These are phyloP conservation scores for Perognathus longimembris DNA, from an alignment of 2,113 vertebrate species.

Conservation along the genomic window DNA sequence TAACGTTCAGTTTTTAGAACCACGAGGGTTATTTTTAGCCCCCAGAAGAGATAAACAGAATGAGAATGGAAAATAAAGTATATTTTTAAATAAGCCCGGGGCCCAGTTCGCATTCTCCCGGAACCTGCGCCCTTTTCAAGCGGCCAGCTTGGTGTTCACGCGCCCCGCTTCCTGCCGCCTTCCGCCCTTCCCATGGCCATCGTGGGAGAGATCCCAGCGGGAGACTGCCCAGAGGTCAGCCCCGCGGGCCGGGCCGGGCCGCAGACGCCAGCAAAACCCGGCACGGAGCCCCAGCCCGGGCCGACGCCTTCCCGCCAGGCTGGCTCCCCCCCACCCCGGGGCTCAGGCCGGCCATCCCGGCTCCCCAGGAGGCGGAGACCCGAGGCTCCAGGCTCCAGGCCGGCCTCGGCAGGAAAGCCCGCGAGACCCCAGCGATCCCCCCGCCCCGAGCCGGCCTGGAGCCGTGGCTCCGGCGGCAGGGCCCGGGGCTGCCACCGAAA, in stretches of 20 bases:
- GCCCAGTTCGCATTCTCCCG: slow-evolving; percentile 64
- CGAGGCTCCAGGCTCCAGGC: too few species aligned
- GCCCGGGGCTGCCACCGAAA: too few species aligned
- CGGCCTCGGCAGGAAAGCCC: too few species aligned
- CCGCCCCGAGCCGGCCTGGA: too few species aligned
- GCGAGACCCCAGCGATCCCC: too few species aligned
- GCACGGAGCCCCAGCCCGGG: not conserved
- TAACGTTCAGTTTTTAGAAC: slow-evolving; percentile 68
- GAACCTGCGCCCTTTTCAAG: slow-evolving; percentile 77
- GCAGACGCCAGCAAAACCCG: accelerated
- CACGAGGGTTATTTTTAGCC: slow-evolving; percentile 44
- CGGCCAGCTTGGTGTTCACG: slow-evolving; percentile 74
- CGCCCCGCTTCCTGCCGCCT: slow-evolving; percentile 69
- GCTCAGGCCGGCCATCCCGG: too few species aligned
- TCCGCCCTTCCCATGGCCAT: slow-evolving; percentile 80
- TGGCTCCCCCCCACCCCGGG: too few species aligned
- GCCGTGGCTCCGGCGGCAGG: too few species aligned
- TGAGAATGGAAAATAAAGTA: slow-evolving; percentile 62
- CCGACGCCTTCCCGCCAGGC: too few species aligned
- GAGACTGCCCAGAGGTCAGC: slow-evolving; percentile 56
- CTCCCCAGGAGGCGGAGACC: too few species aligned
- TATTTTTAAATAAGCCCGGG: slow-evolving; percentile 74
- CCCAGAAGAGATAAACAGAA: slow-evolving; percentile 76
- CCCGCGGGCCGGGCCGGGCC: slow-evolving; percentile 29
- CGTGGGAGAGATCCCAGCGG: slow-evolving; percentile 73